Evolutionary conservation across 2,113 vertebrate genomes (phyloP), one percentile per base, ranked within the genome.

Genomic region (Zosterops japonicus): DNA sequence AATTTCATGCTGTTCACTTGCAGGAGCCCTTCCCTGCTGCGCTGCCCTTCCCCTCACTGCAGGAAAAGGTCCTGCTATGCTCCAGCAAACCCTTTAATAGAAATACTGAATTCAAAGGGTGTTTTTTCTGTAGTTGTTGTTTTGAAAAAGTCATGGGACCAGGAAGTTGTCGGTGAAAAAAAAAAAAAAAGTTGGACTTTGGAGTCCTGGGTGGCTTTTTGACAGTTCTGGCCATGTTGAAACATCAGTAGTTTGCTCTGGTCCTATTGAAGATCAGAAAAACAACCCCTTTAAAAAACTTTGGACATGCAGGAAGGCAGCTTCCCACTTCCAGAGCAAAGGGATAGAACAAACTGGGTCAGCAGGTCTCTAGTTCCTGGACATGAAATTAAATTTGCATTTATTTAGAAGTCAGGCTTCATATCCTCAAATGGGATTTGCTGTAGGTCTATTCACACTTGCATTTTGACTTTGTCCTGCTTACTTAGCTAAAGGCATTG

Each of bases 1-100:
- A 89, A 94, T 96, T 87, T 95, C 91, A 90, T 83, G 79, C 56
- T 71, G 59, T 77, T 89, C 12, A 3, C 61, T 92, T 53, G 55
- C 80, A 83, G 93, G 79, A 90, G 52, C 72, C 68, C 61, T 93
- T 79, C 60, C 76, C 91, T 65, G 70, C 85, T 5, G 23, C 0
- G n/a, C 55, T 93, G 85, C 50, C 95, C 89, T 93, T 95, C 79
- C 35, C 18, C 44, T 74, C 75, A 5, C 72, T 41, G 56, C 68
- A 83, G 61, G 77, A 49, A 88, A 65, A 0, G 2, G 47, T 39
- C n/a, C 49, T 1, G 1, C 79, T 74, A 17, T 39, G 16, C 67
- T 87, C 77, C 80, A 85, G 41, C 47, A 92, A 90, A 70, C 12
- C 25, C 31, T 79, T 46, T 93, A 74, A 70, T 33, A 74, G 74